Percentiles rank a stretch among this genome's conserved stretches.
These are phyloP conservation scores for Pyrrhia umbra DNA, from an alignment of 2,888 invertebrate species.

Conservation along the genomic window DNA sequence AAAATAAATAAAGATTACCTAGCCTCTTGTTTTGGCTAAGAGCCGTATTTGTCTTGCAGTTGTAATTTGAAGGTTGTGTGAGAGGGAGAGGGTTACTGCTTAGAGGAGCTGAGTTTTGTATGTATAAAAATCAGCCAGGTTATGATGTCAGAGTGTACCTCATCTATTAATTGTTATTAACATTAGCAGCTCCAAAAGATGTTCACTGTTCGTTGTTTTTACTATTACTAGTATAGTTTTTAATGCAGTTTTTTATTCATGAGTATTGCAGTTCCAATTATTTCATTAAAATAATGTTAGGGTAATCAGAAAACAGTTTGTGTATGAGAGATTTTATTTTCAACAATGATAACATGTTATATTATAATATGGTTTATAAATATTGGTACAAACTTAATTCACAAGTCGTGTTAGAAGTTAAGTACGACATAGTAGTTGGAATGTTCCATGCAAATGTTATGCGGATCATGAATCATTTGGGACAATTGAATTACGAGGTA, in stretches of 20 bases:
- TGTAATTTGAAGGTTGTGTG: not conserved
- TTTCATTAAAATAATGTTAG: constrained; percentile 20
- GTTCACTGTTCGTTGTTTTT: too few relatives aligned
- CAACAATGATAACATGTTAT: constrained; percentile 80
- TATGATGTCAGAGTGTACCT: constrained; percentile 18
- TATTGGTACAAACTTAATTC: constrained; percentile 64
- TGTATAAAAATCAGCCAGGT: too few relatives aligned
- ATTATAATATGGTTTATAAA: constrained; percentile 61
- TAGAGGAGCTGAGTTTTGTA: too few relatives aligned
- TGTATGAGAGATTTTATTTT: constrained; percentile 76
- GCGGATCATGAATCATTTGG: constrained; percentile 24
- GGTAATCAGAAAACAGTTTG: constrained; percentile 57
- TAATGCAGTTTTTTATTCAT: too few relatives aligned
- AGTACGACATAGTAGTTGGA: constrained; percentile 50
- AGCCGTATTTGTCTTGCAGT: not conserved
- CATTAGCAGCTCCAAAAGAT: not conserved
- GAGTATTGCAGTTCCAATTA: constrained; percentile 22
- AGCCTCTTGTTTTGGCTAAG: not conserved
- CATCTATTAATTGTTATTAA: not conserved
- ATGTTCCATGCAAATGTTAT: constrained; percentile 42
- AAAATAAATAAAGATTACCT: too few relatives aligned
- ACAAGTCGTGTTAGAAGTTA: constrained; percentile 42
- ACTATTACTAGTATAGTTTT: too few relatives aligned
- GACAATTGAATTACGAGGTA: constrained; percentile 7
- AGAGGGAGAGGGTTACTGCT: too few relatives aligned